Evolutionary conservation across 2,113 vertebrate species (phyloP), one percentile per base, ranked within the genome.

Genomic region (Lophius piscatorius): DNA sequence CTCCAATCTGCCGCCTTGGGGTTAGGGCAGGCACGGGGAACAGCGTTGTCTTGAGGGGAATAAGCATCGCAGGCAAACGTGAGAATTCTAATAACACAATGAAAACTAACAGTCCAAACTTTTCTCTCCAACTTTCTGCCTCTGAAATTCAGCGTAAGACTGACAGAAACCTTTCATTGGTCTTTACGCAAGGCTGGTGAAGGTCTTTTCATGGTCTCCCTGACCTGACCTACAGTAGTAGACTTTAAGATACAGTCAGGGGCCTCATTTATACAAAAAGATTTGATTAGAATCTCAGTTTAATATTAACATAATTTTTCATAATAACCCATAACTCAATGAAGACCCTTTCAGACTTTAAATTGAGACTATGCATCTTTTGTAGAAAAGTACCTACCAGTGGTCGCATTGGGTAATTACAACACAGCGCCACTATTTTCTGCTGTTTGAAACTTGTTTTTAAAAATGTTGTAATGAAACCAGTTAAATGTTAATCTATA

Each of bases 11-110:
- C 75, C 63, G 57, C 66, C 60, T 57, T 60, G 63, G 56, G 5
- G 51, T 55, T 72, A 89, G 80, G 81, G 70, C 62, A 76, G 76
- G 86, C 86, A 82, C 82, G 81, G 87, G 74, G 64, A 79, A 82
- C 90, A 89, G 89, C 86, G 86, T 85, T 82, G 85, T 90, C 87
- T 89, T 90, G 87, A 91, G 86, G 82, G 86, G 87, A 87, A 70
- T 76, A 88, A 91, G 87, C 87, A 89, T 89, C 70, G 65, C 83
- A 87, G 87, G 85, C 70, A 84, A 88, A 86, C 87, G 87, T 90
- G 88, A 90, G 87, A 91, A 90, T 88, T 91, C 90, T 88, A 89
- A 90, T 88, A 74, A 81, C 68, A 79, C 54, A 75, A 35, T 70
- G 63, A 78, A 38, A 54, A 59, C 66, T 79, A 82, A 80, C 36